phyloP scores from a whole-genome alignment of 1,140 invertebrate genomes.

The silkworm (Bombyx mori) region ASM3026992v2 NC_085109.1:6642501-6643000 shows the following conservation, averaged over 20 bases:
- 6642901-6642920: too few species aligned
- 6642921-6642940: too few species aligned
- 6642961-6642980: too few species aligned
- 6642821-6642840: conserved; percentile 49
- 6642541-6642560: not conserved
- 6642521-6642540: conserved; percentile 5
- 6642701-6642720: too few species aligned
- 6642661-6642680: too few species aligned
- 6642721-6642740: too few species aligned
- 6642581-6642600: conserved; percentile 1
- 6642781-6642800: conserved; percentile 45
- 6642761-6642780: conserved; percentile 14
- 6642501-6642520: conserved; percentile 2
- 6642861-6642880: conserved; percentile 34
- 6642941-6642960: too few species aligned
- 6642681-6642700: too few species aligned
- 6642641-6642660: too few species aligned
- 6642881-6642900: conserved; percentile 20
- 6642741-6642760: not conserved
- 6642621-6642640: too few species aligned
- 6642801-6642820: conserved; percentile 45
- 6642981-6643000: too few species aligned
- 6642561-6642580: not conserved
- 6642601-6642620: not conserved
- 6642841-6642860: conserved; percentile 43